phyloP scores from a whole-genome alignment of 2,797 vertebrate genomes.

The Anabacerthia variegaticeps region DNA sequence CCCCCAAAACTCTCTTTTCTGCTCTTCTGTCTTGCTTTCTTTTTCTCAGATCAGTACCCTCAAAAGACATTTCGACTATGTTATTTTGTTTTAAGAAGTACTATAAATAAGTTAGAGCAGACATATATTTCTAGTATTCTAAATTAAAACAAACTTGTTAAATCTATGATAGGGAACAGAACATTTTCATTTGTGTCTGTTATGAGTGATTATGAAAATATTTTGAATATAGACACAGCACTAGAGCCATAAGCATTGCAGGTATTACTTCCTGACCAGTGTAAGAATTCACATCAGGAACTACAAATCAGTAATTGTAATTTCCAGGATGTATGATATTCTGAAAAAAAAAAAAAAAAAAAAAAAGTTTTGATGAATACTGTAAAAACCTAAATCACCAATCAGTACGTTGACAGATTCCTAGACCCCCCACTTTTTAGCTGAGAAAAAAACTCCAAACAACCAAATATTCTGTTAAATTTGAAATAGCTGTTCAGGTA shows the following conservation, averaged over 20 bases:
- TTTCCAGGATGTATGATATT: neutral
- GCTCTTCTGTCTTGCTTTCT: neutral
- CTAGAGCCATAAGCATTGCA: neutral
- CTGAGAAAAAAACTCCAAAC: neutral
- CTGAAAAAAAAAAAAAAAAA: neutral
- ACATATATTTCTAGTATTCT: neutral
- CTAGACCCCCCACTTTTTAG: neutral
- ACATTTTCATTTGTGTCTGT: neutral
- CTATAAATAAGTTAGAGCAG: neutral
- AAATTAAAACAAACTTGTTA: neutral
- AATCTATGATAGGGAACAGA: neutral
- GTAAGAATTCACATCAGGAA: neutral
- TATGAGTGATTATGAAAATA: neutral
- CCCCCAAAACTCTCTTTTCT: neutral
- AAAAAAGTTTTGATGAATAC: neutral
- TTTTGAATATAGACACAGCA: neutral
- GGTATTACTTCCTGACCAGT: neutral
- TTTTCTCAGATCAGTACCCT: accelerated
- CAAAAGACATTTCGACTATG: neutral
- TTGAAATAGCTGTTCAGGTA: neutral
- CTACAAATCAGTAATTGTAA: neutral
- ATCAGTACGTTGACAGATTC: neutral
- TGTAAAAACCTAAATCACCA: accelerated
- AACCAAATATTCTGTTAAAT: neutral
- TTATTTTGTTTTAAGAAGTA: neutral